Evolutionary conservation across 2,888 invertebrate genomes (phyloP), one percentile per base, ranked within the genome.

Genomic region (Epirrita christyi): DNA sequence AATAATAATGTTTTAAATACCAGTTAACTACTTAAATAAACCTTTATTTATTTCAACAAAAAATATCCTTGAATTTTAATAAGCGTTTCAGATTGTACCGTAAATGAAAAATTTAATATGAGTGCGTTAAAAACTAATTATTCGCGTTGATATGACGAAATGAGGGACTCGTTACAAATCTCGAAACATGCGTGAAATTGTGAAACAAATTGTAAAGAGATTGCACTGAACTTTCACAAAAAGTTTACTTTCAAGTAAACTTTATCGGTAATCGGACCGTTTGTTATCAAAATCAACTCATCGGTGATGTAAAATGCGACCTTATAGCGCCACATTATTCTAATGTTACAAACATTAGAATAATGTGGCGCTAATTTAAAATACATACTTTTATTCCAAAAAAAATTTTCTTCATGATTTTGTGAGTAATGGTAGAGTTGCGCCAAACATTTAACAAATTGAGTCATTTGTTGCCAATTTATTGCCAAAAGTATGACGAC

Each of bases 191-290:
- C 60, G 55, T 60, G 53, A 53, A 56, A 56, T 61, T 56, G 53
- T 50, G 56, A 61, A 61, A 61, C 56, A 53, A 13, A 49, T 56
- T 50, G 55, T 45, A 55, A 51, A 44, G 53, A 43, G 44, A 50
- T 54, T 44, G 55, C 60, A 60, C 42, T 56, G 49, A 56, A 62
- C 66, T 66, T 66, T 66, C 64, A 61, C 61, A 55, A 58, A 59
- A 60, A 57, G 41, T 55, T 51, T 28, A 58, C 58, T 58, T 58
- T 62, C 56, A 38, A 52, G 61, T 61, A 58, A n/a, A 61, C 58
- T 63, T 55, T 58, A 56, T 61, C 48, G 43, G 55, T 51, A 55
- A 55, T 54, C 48, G 53, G 51, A 49, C 61, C 44, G 47, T 57
- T 53, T 61, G 47, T 43, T 58, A 49, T 64, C 59, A 54, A 54